A percentile compares a stretch with the other conserved stretches of the same genome.
Conservation (phyloP, 35 echinoderm and acorn worm genomes). For the Apostichopus parvimensis region DNA sequence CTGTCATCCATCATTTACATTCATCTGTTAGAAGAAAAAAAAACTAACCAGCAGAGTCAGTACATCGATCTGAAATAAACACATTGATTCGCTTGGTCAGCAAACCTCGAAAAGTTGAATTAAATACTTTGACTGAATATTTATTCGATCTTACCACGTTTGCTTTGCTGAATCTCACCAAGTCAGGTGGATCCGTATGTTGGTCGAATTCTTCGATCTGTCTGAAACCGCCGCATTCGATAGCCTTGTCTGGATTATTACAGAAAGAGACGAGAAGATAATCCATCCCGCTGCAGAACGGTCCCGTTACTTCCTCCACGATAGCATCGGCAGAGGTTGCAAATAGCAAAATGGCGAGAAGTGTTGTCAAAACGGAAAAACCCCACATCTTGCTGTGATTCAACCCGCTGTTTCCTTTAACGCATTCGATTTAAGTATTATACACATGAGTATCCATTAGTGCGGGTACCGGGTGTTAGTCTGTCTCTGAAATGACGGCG, state of each 20-base stretch:
- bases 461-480: background rate
- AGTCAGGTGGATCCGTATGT: slow-evolving; percentile 8
- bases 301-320: slow-evolving; percentile 16
- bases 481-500: background rate
- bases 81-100: too few species aligned
- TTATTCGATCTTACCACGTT: background rate
- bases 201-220: slow-evolving; percentile 30
- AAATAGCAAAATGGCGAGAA: background rate
- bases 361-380: background rate
- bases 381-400: background rate
- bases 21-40: too few species aligned
- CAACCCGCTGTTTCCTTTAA: background rate
- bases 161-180: background rate
- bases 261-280: slow-evolving; percentile 31
- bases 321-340: background rate
- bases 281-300: slow-evolving; percentile 12
- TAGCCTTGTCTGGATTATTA: slow-evolving; percentile 23
- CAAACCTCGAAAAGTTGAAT: too few species aligned
- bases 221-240: slow-evolving; percentile 26
- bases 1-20: too few species aligned
- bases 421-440: background rate
- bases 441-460: background rate
- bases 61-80: too few species aligned
- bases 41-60: too few species aligned
- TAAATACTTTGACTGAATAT: too few species aligned